These are phyloP conservation scores for Zoanthus sociatus DNA, from an alignment of 92 coral and sea anemone species.

Conservation along the genomic window DNA sequence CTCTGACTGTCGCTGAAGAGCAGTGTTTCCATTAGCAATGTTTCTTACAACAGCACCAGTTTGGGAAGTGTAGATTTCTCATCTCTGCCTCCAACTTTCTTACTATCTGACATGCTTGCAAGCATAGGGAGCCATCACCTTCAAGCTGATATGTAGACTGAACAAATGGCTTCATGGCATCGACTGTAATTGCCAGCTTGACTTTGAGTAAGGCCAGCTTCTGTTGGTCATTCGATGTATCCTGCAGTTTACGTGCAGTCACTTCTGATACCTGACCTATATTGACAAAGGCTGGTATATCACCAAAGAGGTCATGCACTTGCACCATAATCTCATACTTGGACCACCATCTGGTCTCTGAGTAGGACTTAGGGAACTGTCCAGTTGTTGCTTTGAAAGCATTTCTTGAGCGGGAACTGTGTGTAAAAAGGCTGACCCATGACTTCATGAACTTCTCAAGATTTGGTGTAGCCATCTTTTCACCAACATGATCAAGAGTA, in stretches of 20 bases:
- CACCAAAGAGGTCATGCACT: conserved; percentile 64
- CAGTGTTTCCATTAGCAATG: too few relatives aligned
- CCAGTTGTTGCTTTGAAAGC: conserved; percentile 57
- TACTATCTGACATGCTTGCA: conserved; percentile 40
- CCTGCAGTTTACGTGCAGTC: conserved; percentile 50
- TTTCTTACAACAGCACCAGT: too few relatives aligned
- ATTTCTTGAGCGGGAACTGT: conserved; percentile 60
- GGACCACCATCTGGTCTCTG: conserved; percentile 67
- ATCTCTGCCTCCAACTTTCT: too few relatives aligned
- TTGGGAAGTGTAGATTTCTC: too few relatives aligned
- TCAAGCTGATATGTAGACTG: conserved; percentile 63
- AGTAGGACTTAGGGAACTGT: conserved; percentile 51
- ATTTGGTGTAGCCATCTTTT: conserved; percentile 60
- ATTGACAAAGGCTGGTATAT: conserved; percentile 57
- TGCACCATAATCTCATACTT: conserved; percentile 60
- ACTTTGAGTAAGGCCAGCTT: conserved; percentile 53
- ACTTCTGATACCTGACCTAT: conserved; percentile 50
- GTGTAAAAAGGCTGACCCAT: conserved; percentile 55
- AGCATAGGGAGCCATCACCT: conserved; percentile 56
- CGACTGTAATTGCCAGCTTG: conserved; percentile 51
- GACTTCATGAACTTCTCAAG: conserved; percentile 63
- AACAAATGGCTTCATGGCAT: conserved; percentile 62
- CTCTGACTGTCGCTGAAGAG: too few relatives aligned
- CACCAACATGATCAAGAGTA: conserved; percentile 66
- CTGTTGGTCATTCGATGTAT: conserved; percentile 55